Percentiles rank a stretch among this genome's conserved stretches.
Evolutionary conservation across 2,888 invertebrate genomes (phyloP).

Genomic region (Diogma glabrata): DNA sequence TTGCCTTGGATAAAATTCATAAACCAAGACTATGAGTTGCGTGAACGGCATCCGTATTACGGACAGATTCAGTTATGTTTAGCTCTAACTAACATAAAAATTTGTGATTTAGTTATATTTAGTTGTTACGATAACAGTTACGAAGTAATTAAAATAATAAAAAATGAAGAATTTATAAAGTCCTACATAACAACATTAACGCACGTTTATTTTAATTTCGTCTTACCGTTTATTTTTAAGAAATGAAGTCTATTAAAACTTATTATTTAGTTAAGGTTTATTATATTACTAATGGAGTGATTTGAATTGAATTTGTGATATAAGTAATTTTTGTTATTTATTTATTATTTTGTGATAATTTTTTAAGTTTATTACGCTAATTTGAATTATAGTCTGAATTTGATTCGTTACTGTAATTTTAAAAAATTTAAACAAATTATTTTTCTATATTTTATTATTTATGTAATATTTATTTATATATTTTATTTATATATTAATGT

Average conservation of each 20-base stretch:
- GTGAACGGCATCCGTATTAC: background rate
- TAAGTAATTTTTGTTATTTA: no score
- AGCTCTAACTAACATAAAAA: background rate
- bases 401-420: no score
- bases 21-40: background rate
- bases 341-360: no score
- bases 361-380: no score
- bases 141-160: background rate
- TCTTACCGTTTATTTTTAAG: background rate
- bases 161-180: background rate
- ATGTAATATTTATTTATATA: no score
- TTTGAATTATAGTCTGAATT: no score
- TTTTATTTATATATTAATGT: no score
- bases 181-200: background rate
- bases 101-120: background rate
- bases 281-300: no score
- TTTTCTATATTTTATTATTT: no score
- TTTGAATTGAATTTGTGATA: no score
- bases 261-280: background rate
- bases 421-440: no score
- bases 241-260: background rate
- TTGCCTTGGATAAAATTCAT: background rate
- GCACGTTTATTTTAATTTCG: background rate
- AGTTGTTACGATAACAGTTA: background rate
- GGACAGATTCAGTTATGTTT: conserved; percentile 3